These are phyloP conservation scores for Artibeus lituratus DNA, from an alignment of 2,797 vertebrate species.

Conservation along the genomic window DNA sequence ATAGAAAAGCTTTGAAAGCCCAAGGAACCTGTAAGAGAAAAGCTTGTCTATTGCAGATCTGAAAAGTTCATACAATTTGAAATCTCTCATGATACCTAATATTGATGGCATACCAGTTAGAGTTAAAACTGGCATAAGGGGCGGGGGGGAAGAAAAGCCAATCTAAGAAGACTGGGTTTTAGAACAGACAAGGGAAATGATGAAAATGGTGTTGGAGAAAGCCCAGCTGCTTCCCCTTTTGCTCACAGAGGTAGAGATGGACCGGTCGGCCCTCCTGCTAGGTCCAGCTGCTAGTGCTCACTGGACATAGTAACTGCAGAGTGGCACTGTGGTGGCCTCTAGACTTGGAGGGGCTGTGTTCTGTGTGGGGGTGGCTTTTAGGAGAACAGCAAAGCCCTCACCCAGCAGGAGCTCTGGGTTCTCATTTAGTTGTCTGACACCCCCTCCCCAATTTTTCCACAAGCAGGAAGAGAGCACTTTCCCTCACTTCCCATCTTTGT, in stretches of 20 bases:
- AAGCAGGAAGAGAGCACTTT: constrained; percentile 56
- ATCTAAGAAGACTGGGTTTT: background rate
- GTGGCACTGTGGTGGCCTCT: background rate
- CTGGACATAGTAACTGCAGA: background rate
- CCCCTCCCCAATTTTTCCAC: constrained; percentile 18
- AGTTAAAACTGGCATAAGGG: background rate
- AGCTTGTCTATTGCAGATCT: background rate
- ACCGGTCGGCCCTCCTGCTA: background rate
- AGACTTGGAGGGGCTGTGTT: background rate
- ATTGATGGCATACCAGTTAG: background rate
- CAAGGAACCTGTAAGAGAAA: background rate
- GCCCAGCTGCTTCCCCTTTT: background rate
- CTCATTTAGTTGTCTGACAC: background rate
- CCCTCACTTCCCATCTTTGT: constrained; percentile 38
- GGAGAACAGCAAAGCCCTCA: background rate
- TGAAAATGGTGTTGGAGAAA: background rate
- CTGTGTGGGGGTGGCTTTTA: background rate
- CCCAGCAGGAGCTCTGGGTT: background rate
- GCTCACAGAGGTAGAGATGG: background rate
- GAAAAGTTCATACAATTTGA: background rate
- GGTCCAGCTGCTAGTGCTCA: background rate
- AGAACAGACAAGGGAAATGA: background rate
- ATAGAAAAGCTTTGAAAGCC: background rate
- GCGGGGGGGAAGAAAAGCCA: background rate
- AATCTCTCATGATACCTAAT: background rate